Conservation (phyloP, 2,888 invertebrate species). For the Lumbricus terrestris region DNA sequence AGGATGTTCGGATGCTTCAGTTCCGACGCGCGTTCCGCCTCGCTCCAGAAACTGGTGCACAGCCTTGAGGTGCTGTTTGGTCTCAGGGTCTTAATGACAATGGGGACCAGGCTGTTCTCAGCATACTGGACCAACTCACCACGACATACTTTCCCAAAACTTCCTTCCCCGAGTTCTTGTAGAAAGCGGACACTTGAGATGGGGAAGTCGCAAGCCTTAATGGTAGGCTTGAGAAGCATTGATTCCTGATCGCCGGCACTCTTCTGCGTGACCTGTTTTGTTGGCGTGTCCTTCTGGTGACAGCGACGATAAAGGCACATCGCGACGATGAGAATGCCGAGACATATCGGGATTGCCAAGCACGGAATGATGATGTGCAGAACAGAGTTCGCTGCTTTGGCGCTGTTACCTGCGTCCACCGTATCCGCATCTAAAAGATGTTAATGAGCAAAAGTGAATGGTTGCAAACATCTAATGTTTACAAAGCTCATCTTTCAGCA, state of each 20-base stretch:
- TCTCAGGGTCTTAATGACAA: constrained; percentile 90
- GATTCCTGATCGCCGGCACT: constrained; percentile 48
- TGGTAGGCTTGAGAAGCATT: constrained; percentile 42
- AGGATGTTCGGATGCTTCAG: constrained; percentile 93
- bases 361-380: constrained; percentile 66
- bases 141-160: constrained; percentile 95
- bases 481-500: not conserved
- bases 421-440: not conserved
- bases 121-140: constrained; percentile 72
- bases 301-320: constrained; percentile 53
- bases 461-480: not conserved
- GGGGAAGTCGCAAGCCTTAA: constrained; percentile 69
- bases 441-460: too few species aligned
- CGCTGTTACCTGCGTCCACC: not conserved
- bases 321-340: constrained; percentile 51
- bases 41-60: constrained; percentile 72
- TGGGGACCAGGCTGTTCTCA: constrained; percentile 81
- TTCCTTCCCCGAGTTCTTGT: constrained; percentile 64
- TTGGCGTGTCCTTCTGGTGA: constrained; percentile 26
- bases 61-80: constrained; percentile 89
- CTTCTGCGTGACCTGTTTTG: constrained; percentile 38
- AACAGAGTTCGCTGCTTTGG: not conserved
- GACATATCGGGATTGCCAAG: constrained; percentile 54
- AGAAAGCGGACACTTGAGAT: constrained; percentile 68
- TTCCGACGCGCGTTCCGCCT: constrained; percentile 91